Percentiles rank a stretch among this genome's conserved stretches.
phyloP scores from a whole-genome alignment of 2,797 vertebrate species.

The Micropoecilia bifurca region DNA sequence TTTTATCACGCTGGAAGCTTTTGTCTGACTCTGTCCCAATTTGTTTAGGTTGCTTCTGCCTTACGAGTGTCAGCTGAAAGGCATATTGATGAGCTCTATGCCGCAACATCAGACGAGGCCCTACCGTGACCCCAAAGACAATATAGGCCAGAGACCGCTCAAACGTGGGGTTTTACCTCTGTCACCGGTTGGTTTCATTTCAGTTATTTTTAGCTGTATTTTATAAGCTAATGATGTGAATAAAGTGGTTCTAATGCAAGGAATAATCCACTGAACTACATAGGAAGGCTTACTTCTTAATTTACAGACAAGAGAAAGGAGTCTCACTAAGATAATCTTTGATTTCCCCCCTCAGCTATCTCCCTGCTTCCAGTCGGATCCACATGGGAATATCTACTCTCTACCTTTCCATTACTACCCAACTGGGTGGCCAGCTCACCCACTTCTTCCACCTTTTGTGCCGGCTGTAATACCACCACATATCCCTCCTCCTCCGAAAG shows the following conservation, averaged over 20 bases:
- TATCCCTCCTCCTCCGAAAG: neutral
- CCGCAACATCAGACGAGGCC: slow-evolving; percentile 36
- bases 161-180: slow-evolving; percentile 54
- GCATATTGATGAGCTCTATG: slow-evolving; percentile 40
- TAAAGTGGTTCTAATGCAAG: neutral
- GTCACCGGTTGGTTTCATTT: slow-evolving; percentile 56
- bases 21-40: neutral
- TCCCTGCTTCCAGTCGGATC: slow-evolving; percentile 38
- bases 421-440: neutral
- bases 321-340: slow-evolving; percentile 5
- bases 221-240: neutral
- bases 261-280: neutral
- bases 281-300: neutral
- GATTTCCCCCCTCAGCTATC: slow-evolving; percentile 45
- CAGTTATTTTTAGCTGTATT: neutral
- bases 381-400: slow-evolving; percentile 31
- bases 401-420: slow-evolving; percentile 49
- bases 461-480: slow-evolving; percentile 28
- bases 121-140: slow-evolving; percentile 35
- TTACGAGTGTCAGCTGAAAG: slow-evolving; percentile 77
- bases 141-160: slow-evolving; percentile 11
- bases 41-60: slow-evolving; percentile 76
- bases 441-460: slow-evolving; percentile 47
- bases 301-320: neutral
- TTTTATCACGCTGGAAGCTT: fast-evolving